Evolutionary conservation across 2,888 invertebrate species (phyloP).

Genomic region (Nysson spinosus): DNA sequence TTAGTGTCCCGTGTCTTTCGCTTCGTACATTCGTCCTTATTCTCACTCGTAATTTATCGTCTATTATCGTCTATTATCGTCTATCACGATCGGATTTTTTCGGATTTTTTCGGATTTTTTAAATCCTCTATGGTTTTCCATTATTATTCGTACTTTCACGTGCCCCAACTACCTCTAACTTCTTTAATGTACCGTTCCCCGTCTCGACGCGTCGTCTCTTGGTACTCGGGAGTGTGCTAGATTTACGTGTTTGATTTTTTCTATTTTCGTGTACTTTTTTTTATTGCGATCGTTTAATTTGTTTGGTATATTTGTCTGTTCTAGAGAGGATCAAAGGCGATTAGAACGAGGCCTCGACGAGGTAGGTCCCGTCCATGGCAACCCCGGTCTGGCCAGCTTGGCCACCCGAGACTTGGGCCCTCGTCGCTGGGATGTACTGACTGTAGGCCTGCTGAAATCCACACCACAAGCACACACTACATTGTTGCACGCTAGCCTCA

Average conservation of each 20-base stretch:
- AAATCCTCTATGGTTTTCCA: no score
- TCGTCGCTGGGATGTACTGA: conserved; percentile 91
- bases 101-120: no score
- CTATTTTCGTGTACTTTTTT: conserved; percentile 13
- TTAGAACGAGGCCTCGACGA: conserved; percentile 91
- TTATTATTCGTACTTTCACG: conserved; percentile 5
- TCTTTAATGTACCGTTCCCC: no score
- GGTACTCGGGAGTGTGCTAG: not conserved
- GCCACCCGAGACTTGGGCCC: conserved; percentile 84
- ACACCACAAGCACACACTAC: conserved; percentile 77
- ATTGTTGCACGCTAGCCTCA: conserved; percentile 75
- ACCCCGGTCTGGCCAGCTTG: conserved; percentile 85
- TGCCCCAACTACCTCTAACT: conserved; percentile 20
- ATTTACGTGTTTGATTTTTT: conserved; percentile 3
- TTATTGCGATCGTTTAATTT: conserved; percentile 7
- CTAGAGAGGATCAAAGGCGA: no score
- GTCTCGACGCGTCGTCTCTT: not conserved
- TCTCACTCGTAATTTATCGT: no score
- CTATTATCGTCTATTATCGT: no score
- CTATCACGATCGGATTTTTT: no score
- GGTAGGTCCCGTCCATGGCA: conserved; percentile 90
- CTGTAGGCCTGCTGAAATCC: conserved; percentile 88
- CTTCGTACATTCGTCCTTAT: no score
- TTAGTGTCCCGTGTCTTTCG: no score
- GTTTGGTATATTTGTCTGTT: conserved; percentile 31